phyloP scores from a whole-genome alignment of 2,113 vertebrate genomes.

The Carollia perspicillata region DNA sequence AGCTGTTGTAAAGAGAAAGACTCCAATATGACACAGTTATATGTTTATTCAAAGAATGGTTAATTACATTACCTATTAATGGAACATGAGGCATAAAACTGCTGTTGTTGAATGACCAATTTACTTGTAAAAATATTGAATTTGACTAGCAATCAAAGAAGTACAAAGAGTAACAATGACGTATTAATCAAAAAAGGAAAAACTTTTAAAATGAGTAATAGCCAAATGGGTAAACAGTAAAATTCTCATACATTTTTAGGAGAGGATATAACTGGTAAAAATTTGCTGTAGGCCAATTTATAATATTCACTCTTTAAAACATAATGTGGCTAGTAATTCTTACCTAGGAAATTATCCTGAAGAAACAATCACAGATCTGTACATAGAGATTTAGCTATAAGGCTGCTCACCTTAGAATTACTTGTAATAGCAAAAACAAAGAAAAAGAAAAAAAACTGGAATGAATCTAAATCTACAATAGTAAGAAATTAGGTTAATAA shows the following conservation, averaged over 20 bases:
- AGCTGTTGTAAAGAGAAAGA: slow-evolving; percentile 22
- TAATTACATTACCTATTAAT: slow-evolving; percentile 35
- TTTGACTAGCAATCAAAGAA: not conserved
- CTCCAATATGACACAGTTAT: not conserved
- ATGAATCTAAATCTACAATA: not conserved
- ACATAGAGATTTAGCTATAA: not conserved
- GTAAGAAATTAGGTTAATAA: slow-evolving; percentile 1
- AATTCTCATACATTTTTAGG: not conserved
- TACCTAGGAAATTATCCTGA: slow-evolving; percentile 4
- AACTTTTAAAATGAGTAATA: not conserved
- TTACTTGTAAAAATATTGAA: slow-evolving; percentile 14
- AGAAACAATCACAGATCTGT: slow-evolving; percentile 15
- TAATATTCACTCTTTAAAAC: not conserved
- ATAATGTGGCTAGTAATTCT: not conserved
- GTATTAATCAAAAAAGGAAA: not conserved
- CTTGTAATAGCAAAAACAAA: not conserved
- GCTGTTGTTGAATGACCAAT: not conserved
- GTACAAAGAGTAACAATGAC: slow-evolving; percentile 34
- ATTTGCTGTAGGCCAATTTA: not conserved
- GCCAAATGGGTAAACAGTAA: not conserved
- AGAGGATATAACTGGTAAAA: not conserved
- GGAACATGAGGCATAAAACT: slow-evolving; percentile 5
- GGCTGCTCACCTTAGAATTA: not conserved
- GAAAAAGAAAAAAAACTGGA: not conserved
- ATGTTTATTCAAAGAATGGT: slow-evolving; percentile 18